Base-by-base conservation (phyloP, 2,888 invertebrate genomes). In the Rotaria sp. region DNA sequence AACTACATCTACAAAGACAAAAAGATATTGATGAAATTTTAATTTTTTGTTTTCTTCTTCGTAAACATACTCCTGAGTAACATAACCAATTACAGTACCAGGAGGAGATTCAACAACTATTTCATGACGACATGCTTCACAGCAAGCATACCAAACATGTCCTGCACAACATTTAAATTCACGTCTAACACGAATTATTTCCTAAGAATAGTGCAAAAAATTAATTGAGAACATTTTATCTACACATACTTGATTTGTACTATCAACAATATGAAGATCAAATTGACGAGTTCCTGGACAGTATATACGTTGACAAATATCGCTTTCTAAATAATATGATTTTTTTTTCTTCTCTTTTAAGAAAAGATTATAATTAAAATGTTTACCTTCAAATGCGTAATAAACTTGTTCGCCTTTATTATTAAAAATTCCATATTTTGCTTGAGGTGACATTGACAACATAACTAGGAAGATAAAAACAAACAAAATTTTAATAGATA, bases 81-180 rank as follows among this genome's bases (percentile, higher is more conserved):
- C 89, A 86, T 88, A 89, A 85, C 90, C 91, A 26, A 90, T 88
- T 15, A 89, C 88, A 35, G 88, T 88, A 35, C 91, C 91, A 0
- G 89, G 88, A 4, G 91, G 91, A 10, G 91, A 89, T 87, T 90
- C 90, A 7, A 91, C 88, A 5, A 86, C 87, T 24, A 90, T 87
- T 57, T 89, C 89, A 87, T 89, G 89, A 52, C 89, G 88, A 87
- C 89, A 89, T 30, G 88, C 86, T 85, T 89, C 89, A 67, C 87
- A 84, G 38, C 86, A 86, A 4, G 90, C 90, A 88, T 88, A 90
- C 88, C 90, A 91, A 26, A 88, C 88, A 84, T 80, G 86, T 11
- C 90, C 90, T 11, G 89, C 89, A 87, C 89, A 89, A 85, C 90
- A 90, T 87, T 90, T 90, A 87, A 90, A 91, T 84, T 89, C 89